Percentiles rank a stretch among this genome's conserved stretches.
These are phyloP conservation scores for Chymomyza fuscimana DNA, from an alignment of 2,888 invertebrate genomes.

Conservation along the genomic window DNA sequence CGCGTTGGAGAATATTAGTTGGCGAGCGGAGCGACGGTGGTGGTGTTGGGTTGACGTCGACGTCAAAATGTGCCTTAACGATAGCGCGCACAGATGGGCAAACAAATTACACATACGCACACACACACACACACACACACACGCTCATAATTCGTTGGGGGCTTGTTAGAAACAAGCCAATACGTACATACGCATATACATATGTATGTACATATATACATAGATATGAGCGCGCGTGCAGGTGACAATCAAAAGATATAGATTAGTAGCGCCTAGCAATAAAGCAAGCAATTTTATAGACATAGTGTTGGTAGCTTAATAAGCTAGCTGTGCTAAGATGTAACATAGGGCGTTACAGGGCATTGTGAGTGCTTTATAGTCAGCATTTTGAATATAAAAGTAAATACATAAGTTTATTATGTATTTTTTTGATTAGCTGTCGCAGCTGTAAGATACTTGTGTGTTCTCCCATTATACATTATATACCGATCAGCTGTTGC, in stretches of 20 bases:
- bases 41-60: conserved; percentile 4
- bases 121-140: background rate
- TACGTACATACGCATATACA: background rate
- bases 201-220: background rate
- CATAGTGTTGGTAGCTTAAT: background rate
- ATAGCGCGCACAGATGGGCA: conserved; percentile 11
- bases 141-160: conserved; percentile 4
- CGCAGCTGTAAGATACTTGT: no score
- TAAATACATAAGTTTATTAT: no score
- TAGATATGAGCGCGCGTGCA: conserved; percentile 32
- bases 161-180: background rate
- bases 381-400: no score
- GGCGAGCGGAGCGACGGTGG: background rate
- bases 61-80: conserved; percentile 30
- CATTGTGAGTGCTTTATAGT: no score
- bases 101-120: background rate
- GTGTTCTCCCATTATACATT: no score
- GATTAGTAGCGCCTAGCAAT: background rate
- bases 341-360: no score
- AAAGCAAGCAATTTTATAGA: background rate
- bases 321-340: background rate
- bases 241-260: background rate
- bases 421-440: no score
- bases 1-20: background rate
- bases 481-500: no score